Conservation (phyloP, 1,140 invertebrate genomes). For the Sycophila sp. region DNA sequence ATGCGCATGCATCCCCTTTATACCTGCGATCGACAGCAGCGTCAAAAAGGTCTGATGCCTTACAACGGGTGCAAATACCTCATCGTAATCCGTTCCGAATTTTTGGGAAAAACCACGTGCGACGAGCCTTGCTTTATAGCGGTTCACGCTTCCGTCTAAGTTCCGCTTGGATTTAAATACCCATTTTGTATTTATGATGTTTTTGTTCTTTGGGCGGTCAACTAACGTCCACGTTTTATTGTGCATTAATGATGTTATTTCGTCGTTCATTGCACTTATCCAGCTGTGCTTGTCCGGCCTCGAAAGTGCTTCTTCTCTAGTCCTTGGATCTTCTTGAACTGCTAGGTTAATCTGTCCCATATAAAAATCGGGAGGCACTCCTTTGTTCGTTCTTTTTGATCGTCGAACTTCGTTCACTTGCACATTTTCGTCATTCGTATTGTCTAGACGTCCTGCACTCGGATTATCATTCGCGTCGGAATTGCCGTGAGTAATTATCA, state of each 20-base stretch:
- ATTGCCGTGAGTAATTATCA: background rate
- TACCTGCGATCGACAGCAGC: slow-evolving; percentile 57
- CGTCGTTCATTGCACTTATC: slow-evolving; percentile 14
- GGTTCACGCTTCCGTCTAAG: slow-evolving; percentile 24
- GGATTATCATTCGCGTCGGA: background rate
- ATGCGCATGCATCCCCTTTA: slow-evolving; percentile 54
- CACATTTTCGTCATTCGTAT: background rate
- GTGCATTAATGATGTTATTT: background rate
- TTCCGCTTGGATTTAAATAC: slow-evolving; percentile 37
- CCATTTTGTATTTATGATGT: slow-evolving; percentile 19
- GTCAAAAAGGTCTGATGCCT: slow-evolving; percentile 38
- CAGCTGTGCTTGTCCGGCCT: background rate
- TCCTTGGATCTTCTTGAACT: background rate
- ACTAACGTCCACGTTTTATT: slow-evolving; percentile 11
- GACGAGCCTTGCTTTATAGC: slow-evolving; percentile 33
- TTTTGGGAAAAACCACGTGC: slow-evolving; percentile 38
- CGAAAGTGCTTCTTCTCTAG: background rate
- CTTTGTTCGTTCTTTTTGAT: background rate
- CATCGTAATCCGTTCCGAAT: slow-evolving; percentile 47
- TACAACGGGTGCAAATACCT: slow-evolving; percentile 49
- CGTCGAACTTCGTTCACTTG: background rate
- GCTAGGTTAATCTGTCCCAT: background rate
- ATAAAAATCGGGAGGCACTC: background rate
- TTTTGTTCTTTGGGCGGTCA: background rate
- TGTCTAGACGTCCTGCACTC: background rate